Evolutionary conservation across 2,888 invertebrate species (phyloP), one percentile per base, ranked within the genome.

Genomic region (Morpho helenor): DNA sequence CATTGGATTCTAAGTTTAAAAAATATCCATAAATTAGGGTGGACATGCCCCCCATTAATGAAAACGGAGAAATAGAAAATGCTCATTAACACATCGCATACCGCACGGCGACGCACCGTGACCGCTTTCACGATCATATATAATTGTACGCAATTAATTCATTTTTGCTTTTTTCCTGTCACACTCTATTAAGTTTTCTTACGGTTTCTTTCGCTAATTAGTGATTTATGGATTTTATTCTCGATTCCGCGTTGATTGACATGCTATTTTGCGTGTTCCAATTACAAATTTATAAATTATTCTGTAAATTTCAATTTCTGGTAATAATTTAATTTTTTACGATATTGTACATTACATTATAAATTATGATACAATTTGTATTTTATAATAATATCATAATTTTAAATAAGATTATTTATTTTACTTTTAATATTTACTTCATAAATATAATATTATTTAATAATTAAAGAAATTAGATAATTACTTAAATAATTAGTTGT

Each of bases 121-220:
- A 83, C 86, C 51, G 76, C 88, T 88, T 88, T 89, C 89, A 75
- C 77, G 68, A 86, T 86, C 84, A 83, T 62, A 70, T 68, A 54
- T 82, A 82, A 84, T 85, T 79, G 74, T 77, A 74, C 74, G 77
- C 73, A 81, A 82, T 88, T 84, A 87, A 79, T 77, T 75, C 73
- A 84, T 87, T 87, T 87, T 82, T 79, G 80, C 82, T 81, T 87
- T 87, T 86, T 87, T 86, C 76, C 71, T 68, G 76, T 69, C 72
- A 80, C 80, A 84, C 73, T 89, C 89, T 89, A 90, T 89, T 90
- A 80, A 76, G 74, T 80, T 78, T 76, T 79, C 83, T 80, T 72
- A 69, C 71, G 66, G 74, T 79, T 81, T 81, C 76, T 76, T 80
- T 68, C 64, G 63, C 65, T 85, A 84, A 85, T 87, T 82, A 72